Conservation (phyloP, 1,140 invertebrate species). For the Steinernema khuongi region DNA sequence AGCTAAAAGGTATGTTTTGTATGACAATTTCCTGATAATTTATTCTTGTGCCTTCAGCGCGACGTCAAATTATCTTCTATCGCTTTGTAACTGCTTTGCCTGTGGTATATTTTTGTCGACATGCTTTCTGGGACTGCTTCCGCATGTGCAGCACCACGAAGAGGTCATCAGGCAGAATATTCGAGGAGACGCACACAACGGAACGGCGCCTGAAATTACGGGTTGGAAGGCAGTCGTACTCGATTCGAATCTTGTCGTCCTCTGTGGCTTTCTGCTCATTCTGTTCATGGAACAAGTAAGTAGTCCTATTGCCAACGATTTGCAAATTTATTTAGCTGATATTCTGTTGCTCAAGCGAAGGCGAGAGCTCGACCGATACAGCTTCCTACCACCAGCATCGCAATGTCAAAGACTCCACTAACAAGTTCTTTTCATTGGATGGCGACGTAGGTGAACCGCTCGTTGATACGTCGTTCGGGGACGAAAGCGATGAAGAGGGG, state of each 20-base stretch:
- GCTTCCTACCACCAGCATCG: not conserved
- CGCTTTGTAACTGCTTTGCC: constrained; percentile 59
- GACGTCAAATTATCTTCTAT: constrained; percentile 36
- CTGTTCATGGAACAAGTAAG: constrained; percentile 35
- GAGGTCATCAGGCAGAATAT: constrained; percentile 20
- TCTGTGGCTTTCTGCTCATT: constrained; percentile 38
- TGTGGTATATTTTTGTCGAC: constrained; percentile 60
- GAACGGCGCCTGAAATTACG: constrained; percentile 22
- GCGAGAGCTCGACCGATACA: not conserved
- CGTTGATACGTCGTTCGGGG: constrained; percentile 28
- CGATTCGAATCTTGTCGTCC: constrained; percentile 30
- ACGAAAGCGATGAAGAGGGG: constrained; percentile 19
- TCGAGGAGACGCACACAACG: constrained; percentile 32
- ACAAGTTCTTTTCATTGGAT: constrained; percentile 6
- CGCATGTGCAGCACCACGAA: constrained; percentile 54
- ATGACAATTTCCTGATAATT: not conserved
- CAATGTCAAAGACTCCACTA: not conserved
- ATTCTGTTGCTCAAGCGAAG: not conserved
- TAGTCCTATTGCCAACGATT: not conserved
- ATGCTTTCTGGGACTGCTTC: constrained; percentile 60
- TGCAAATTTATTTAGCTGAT: not conserved
- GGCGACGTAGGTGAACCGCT: constrained; percentile 30
- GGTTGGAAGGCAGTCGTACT: constrained; percentile 37
- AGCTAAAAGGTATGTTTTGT: not conserved
- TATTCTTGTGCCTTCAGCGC: constrained; percentile 5